phyloP scores from a whole-genome alignment of 2,797 vertebrate species.

The Chelon labrosus region DNA sequence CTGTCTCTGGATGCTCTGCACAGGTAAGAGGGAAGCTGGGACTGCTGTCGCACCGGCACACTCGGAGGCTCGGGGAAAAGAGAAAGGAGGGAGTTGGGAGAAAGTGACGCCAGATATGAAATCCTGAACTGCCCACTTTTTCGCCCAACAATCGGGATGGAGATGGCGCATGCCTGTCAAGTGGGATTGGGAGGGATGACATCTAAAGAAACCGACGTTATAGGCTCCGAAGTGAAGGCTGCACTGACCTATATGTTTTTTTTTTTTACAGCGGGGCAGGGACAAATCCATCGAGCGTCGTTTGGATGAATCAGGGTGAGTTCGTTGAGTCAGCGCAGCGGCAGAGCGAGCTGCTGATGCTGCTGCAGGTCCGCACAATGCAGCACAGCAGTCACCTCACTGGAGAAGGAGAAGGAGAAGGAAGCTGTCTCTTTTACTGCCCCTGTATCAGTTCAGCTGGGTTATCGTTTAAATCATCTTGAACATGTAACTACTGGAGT shows the following conservation, averaged over 20 bases:
- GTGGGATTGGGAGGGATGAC: slow-evolving; percentile 50
- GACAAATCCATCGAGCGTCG: slow-evolving; percentile 44
- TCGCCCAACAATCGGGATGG: slow-evolving; percentile 53
- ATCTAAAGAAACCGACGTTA: slow-evolving; percentile 47
- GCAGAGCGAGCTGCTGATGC: slow-evolving; percentile 29
- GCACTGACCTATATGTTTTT: slow-evolving; percentile 24
- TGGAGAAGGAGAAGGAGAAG: slow-evolving; percentile 11
- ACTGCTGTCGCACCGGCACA: slow-evolving; percentile 41
- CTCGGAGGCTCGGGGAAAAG: slow-evolving; percentile 41
- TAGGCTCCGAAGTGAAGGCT: slow-evolving; percentile 45
- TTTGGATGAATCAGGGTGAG: slow-evolving; percentile 36
- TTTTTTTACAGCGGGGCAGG: slow-evolving; percentile 39
- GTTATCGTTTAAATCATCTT: slow-evolving; percentile 3
- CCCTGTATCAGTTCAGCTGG: background rate
- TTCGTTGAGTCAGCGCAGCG: slow-evolving; percentile 55
- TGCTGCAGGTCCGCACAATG: slow-evolving; percentile 58
- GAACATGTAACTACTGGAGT: background rate
- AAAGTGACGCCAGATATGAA: slow-evolving; percentile 67
- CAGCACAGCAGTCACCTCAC: slow-evolving; percentile 43
- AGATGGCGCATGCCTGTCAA: slow-evolving; percentile 62
- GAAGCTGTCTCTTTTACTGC: background rate
- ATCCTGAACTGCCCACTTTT: slow-evolving; percentile 78
- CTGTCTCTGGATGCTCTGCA: slow-evolving; percentile 57
- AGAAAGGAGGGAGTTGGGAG: slow-evolving; percentile 66
- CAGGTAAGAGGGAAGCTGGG: slow-evolving; percentile 58